These are phyloP conservation scores for Acrocephalus scirpaceus DNA, from an alignment of 2,797 vertebrate species.

Conservation along the genomic window DNA sequence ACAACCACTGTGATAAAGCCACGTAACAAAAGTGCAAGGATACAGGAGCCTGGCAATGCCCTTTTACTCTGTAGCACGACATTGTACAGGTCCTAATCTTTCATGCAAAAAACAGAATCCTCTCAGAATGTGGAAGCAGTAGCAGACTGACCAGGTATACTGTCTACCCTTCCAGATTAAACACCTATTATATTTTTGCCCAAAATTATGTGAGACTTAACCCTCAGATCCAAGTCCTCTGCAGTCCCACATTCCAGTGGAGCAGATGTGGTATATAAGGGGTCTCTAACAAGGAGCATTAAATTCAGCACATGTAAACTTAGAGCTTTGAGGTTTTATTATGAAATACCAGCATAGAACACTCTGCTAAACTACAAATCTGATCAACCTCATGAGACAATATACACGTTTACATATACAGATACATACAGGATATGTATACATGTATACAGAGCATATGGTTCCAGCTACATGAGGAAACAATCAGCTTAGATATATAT, in stretches of 20 bases:
- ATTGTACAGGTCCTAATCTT: neutral
- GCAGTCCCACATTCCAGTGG: neutral
- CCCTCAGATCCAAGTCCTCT: neutral
- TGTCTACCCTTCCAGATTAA: neutral
- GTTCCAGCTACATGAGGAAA: neutral
- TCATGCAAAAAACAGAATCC: neutral
- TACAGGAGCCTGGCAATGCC: neutral
- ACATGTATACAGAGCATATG: accelerated
- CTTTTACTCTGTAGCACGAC: neutral
- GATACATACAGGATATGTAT: accelerated
- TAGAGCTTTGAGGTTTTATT: neutral
- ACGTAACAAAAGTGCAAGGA: neutral
- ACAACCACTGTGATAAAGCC: neutral
- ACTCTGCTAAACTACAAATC: neutral
- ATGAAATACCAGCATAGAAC: neutral
- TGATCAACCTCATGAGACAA: neutral
- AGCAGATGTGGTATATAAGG: neutral
- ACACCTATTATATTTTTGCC: neutral
- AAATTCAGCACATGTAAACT: neutral
- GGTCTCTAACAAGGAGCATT: neutral
- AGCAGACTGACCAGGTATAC: neutral
- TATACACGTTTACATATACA: accelerated
- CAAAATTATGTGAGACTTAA: neutral
- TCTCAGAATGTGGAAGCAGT: neutral
- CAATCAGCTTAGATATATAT: neutral